Conservation (phyloP, 2,113 vertebrate species). For the Alligator sinensis region DNA sequence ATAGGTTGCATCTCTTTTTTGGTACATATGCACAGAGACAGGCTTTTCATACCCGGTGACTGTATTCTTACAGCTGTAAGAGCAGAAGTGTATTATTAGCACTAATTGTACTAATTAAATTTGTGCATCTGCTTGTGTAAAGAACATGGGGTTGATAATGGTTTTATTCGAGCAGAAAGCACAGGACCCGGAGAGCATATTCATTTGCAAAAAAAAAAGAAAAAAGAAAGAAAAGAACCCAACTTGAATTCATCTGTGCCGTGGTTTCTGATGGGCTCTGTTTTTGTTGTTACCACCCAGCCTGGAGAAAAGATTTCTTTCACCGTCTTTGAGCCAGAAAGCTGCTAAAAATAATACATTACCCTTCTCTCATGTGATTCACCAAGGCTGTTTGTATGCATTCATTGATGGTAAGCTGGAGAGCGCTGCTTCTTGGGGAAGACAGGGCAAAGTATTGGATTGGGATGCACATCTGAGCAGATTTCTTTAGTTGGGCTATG, state of each 20-base stretch:
- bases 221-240: too few species aligned
- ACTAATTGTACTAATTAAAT: conserved; percentile 67
- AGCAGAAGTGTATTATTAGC: conserved; percentile 20
- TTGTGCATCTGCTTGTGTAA: conserved; percentile 45
- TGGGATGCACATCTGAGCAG: background rate
- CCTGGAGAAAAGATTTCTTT: background rate
- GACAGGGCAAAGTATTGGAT: background rate
- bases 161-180: conserved; percentile 29
- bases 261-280: background rate
- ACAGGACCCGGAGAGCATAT: background rate
- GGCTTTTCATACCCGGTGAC: background rate
- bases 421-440: background rate
- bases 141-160: background rate
- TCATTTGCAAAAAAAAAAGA: too few species aligned
- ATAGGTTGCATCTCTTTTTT: background rate
- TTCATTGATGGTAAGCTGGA: background rate
- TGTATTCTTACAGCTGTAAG: conserved; percentile 50
- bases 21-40: background rate
- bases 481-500: background rate
- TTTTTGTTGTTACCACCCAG: too few species aligned
- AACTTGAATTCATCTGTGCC: background rate
- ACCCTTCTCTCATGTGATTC: background rate
- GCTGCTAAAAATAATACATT: background rate
- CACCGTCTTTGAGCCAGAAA: background rate
- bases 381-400: background rate